A percentile compares a stretch with the other conserved stretches of the same genome.
Conservation (phyloP, 2,888 invertebrate genomes). For the Hymenopus coronatus region DNA sequence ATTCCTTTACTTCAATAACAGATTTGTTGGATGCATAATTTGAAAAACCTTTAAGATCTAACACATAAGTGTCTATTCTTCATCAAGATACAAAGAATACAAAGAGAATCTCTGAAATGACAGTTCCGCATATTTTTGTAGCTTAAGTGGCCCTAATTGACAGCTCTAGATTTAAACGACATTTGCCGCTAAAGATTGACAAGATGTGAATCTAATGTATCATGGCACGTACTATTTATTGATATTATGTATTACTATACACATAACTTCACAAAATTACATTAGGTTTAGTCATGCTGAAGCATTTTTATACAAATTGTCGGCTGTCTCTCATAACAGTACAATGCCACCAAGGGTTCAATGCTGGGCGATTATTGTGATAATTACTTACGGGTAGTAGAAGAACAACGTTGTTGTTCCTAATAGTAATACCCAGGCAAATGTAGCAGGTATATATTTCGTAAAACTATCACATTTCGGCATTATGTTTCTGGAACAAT, state of each 20-base stretch:
- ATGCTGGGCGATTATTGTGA: not conserved
- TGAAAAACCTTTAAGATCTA: not conserved
- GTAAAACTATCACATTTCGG: conserved; percentile 96
- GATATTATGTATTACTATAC: not conserved
- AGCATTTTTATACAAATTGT: not conserved
- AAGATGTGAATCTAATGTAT: not conserved
- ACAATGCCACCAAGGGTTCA: not conserved
- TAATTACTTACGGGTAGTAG: conserved; percentile 92
- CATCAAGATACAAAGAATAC: not conserved
- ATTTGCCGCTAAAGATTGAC: not conserved
- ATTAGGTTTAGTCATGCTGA: not conserved
- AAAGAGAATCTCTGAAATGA: not conserved
- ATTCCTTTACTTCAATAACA: not conserved
- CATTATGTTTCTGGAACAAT: conserved; percentile 58
- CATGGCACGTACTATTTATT: not conserved
- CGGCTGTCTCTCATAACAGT: not conserved
- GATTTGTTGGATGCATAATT: not conserved
- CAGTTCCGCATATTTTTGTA: not conserved
- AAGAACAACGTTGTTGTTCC: conserved; percentile 93
- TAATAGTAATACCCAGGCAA: conserved; percentile 95
- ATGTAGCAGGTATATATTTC: conserved; percentile 96
- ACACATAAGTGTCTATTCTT: not conserved
- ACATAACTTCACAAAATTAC: not conserved
- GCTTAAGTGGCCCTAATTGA: not conserved
- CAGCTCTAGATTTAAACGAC: not conserved